Conservation (phyloP, 2,888 invertebrate species). For the Ophion slaviceki region DNA sequence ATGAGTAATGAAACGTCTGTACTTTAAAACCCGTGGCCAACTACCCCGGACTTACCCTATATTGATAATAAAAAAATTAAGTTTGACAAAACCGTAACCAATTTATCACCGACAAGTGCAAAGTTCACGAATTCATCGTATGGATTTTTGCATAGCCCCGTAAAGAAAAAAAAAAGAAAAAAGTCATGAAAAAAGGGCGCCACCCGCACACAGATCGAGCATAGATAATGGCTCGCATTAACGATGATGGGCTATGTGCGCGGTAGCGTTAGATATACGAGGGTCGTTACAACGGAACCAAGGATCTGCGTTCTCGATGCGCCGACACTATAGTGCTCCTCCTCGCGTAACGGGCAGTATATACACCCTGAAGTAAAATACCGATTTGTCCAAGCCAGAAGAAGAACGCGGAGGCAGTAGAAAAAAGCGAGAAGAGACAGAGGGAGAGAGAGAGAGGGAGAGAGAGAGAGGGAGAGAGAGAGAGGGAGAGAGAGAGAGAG, state of each 20-base stretch:
- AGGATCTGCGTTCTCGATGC: constrained; percentile 3
- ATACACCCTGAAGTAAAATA: constrained; percentile 28
- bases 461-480: constrained; percentile 2
- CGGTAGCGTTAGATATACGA: background rate
- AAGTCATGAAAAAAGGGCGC: too few species aligned
- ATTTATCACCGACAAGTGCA: constrained; percentile 40
- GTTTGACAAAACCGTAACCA: too few species aligned
- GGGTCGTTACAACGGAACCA: constrained; percentile 20
- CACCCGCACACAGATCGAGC: too few species aligned
- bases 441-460: constrained; percentile 4
- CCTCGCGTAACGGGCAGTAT: background rate
- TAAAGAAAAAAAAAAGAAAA: too few species aligned
- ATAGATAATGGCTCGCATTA: constrained; percentile 7
- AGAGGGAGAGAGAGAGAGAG: constrained; percentile 12
- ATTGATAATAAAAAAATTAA: too few species aligned
- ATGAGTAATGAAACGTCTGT: too few species aligned
- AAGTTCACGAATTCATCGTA: too few species aligned
- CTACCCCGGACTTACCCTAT: too few species aligned
- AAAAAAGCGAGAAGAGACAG: background rate
- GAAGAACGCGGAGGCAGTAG: constrained; percentile 1
- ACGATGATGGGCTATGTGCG: background rate
- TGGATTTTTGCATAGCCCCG: too few species aligned
- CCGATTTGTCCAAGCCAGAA: constrained; percentile 56
- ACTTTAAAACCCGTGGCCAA: too few species aligned
- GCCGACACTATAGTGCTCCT: background rate